phyloP scores from a whole-genome alignment of 2,113 vertebrate species.

The Corythoichthys haematopterus region DNA sequence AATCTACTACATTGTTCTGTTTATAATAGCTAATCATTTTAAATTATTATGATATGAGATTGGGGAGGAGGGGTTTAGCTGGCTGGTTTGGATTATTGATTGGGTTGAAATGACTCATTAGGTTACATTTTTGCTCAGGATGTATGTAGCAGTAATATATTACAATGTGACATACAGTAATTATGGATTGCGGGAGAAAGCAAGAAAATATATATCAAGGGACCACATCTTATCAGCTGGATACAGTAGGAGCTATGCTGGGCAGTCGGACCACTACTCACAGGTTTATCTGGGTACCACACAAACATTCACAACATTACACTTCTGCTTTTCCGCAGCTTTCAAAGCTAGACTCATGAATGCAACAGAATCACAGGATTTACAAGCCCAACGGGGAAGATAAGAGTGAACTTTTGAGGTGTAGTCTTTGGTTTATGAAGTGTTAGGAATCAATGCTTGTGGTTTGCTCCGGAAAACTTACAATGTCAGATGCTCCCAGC shows the following conservation, averaged over 20 bases:
- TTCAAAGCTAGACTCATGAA: conserved; percentile 42
- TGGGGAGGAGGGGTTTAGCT: no score
- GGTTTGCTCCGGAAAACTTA: conserved; percentile 28
- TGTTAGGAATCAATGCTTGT: conserved; percentile 34
- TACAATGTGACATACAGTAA: background rate
- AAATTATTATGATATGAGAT: no score
- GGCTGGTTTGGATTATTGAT: no score
- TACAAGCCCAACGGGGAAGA: conserved; percentile 15
- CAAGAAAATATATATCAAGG: conserved; percentile 7
- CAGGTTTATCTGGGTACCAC: conserved; percentile 47
- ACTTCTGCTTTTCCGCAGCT: conserved; percentile 18
- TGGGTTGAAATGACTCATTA: background rate
- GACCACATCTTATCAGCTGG: conserved; percentile 33
- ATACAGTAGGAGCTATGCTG: conserved; percentile 36
- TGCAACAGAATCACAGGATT: conserved; percentile 24
- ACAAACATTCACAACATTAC: conserved; percentile 26
- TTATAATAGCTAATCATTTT: no score
- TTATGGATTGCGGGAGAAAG: background rate
- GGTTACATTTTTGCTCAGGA: background rate
- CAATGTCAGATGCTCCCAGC: conserved; percentile 14
- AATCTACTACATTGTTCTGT: no score
- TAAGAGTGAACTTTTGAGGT: conserved; percentile 8
- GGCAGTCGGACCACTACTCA: conserved; percentile 25
- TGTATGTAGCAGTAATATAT: background rate
- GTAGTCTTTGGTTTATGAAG: conserved; percentile 22